Evolutionary conservation across 1,140 invertebrate species (phyloP), one percentile per base, ranked within the genome.

Genomic region (Caerostris extrusa): DNA sequence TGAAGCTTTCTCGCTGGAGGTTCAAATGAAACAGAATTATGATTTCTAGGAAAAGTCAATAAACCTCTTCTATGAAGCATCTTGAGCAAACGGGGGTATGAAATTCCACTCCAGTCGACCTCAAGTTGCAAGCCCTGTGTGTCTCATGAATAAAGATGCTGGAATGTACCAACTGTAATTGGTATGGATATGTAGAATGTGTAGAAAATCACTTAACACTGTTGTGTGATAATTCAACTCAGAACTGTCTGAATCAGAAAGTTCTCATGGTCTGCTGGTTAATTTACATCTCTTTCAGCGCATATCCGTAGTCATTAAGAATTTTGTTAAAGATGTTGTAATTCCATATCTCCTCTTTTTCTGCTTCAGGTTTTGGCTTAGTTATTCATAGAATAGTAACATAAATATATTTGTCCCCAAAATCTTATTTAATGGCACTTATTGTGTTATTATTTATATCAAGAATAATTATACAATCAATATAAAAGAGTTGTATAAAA

Each of bases 81-180:
- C 67, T 19, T 77, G 19, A 77, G 71, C 71, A 77, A 77, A 77
- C 71, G 53, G 71, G 10, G 8, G 34, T 71, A 10, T 77, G 55
- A 19, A 57, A 85, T 85, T 56, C 77, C 50, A 17, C 77, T 17
- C 53, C 7, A 55, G 7, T 82, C 55, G 55, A 82, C 77, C 55
- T 82, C 55, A 19, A 85, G 14, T 19, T 85, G n/a, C n/a, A 85
- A 58, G 14, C 8, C 82, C 55, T n/a, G 77, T 56, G 17, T 82
- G 50, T 55, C 82, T 85, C 57, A 85, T 85, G 82, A 85, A 85
- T 85, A 85, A 85, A 85, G 82, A 85, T 85, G 82, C 57, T 58
- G 17, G 57, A 85, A 56, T 58, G n/a, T 58, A 82, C 77, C 50
- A 82, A 55, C 55, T 82, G 55, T 82, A 85, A 57, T 85, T 85